phyloP scores from a whole-genome alignment of 2,888 invertebrate species.

The Drosophila multiciliata region DNA sequence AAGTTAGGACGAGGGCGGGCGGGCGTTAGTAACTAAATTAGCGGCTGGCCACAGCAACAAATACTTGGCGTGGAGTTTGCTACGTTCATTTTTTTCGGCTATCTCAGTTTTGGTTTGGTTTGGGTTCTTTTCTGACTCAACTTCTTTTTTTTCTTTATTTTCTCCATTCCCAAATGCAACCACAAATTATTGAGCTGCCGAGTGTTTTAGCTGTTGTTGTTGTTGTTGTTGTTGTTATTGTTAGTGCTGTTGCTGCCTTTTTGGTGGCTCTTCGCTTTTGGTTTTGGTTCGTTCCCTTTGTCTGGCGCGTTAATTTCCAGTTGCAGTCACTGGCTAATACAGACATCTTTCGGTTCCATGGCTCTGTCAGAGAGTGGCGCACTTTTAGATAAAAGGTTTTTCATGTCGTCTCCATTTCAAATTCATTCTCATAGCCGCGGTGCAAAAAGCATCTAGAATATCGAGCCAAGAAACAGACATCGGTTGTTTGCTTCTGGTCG shows the following conservation, averaged over 20 bases:
- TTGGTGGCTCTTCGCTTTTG: conserved; percentile 31
- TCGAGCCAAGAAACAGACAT: conserved; percentile 10
- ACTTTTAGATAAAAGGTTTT: conserved; percentile 80
- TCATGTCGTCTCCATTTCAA: conserved; percentile 76
- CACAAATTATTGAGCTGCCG: conserved; percentile 62
- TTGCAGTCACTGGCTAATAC: conserved; percentile 73
- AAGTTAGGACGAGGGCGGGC: conserved; percentile 22
- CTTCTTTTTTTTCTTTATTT: conserved; percentile 22
- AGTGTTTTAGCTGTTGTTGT: conserved; percentile 33
- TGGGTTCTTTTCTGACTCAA: conserved; percentile 16
- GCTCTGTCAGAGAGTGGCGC: conserved; percentile 33
- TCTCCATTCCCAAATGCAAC: conserved; percentile 46
- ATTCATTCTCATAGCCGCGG: conserved; percentile 54
- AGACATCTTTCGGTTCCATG: conserved; percentile 63
- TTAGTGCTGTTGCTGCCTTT: conserved; percentile 28
- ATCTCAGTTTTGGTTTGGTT: conserved; percentile 25
- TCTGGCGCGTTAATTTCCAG: conserved; percentile 69
- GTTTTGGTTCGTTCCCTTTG: conserved; percentile 42
- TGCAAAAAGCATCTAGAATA: conserved; percentile 51
- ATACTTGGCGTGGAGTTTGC: conserved; percentile 37
- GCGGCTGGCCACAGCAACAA: conserved; percentile 63
- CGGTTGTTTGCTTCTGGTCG: conserved; percentile 27
- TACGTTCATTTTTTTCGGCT: conserved; percentile 19
- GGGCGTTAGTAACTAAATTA: conserved; percentile 75
- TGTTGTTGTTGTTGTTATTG: conserved; percentile 29